These are phyloP conservation scores for Triplophysa tibetana DNA, from an alignment of 2,113 vertebrate genomes.

Conservation along the genomic window DNA sequence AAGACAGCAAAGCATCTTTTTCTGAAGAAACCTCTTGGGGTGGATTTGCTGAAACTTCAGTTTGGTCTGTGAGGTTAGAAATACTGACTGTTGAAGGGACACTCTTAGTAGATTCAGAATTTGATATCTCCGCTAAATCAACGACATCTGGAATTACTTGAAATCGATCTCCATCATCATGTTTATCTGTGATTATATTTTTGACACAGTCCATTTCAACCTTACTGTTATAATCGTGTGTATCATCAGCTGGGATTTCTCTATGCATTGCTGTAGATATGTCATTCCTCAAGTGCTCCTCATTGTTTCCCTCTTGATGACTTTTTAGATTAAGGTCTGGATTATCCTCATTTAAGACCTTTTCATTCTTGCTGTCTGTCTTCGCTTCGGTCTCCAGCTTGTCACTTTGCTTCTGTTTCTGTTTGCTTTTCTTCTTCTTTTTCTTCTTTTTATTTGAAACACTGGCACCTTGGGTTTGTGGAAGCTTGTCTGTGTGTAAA, in stretches of 20 bases:
- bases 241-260: not conserved
- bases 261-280: not conserved
- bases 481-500: constrained; percentile 42
- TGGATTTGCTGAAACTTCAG: not conserved
- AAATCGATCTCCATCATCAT: constrained; percentile 5
- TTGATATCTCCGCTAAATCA: not conserved
- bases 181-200: not conserved
- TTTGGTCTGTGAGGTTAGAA: not conserved
- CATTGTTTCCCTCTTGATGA: not conserved
- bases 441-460: constrained; percentile 71
- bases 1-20: not conserved
- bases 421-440: constrained; percentile 70
- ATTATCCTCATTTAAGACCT: constrained; percentile 3
- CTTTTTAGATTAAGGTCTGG: constrained; percentile 8
- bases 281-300: not conserved
- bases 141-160: not conserved
- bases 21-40: not conserved
- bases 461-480: constrained; percentile 44
- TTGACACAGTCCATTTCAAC: not conserved
- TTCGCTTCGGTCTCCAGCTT: constrained; percentile 19
- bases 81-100: constrained; percentile 3
- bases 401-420: constrained; percentile 59
- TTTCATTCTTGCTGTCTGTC: constrained; percentile 3
- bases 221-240: not conserved
- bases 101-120: not conserved